Evolutionary conservation across 1,140 invertebrate genomes (phyloP), one percentile per base, ranked within the genome.

Genomic region (Drusus annulatus): DNA sequence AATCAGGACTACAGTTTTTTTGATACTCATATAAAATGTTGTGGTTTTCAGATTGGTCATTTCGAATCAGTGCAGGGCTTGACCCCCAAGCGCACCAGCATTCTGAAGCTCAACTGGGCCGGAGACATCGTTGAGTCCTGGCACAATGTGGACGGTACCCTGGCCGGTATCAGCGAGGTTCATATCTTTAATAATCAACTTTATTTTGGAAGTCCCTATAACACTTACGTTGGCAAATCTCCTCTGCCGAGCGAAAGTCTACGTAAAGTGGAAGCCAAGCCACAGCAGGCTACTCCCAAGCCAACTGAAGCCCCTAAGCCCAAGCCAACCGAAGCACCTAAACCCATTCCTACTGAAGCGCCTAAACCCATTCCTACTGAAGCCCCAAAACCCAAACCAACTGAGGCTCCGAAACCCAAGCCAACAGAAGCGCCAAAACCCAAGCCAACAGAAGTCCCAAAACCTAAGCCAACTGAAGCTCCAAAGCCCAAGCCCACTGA

Each of bases 81-180:
- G 0, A 13, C 85, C 15, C 85, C 87, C 6, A 84, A 86, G 31
- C 85, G 89, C 36, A 84, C 87, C 65, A 89, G 90, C 23, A 81
- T 94, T 56, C 51, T 95, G 7, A 90, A 93, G 86, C 76, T 94
- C 51, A 91, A 93, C 86, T 90, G 92, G 87, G 88, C 92, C 76
- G 95, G 95, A 45, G 91, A 93, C 60, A 91, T 96, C 31, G 77
- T 94, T 0, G 90, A 92, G 60, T 89, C 90, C 65, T 90, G 93
- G 71, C 92, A 93, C 83, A 88, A 87, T 45, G 89, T 87, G 0
- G 90, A 93, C 85, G 84, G 84, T 10, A 87, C 85, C 75, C 56
- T 93, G 3, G 15, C 23, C 3, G 78, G 81, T n/a, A 90, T 93
- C 17, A 91, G 90, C 86, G 92, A 94, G 84, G 93, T 92, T 1